phyloP scores from a whole-genome alignment of 1,140 invertebrate genomes.

The Chlorops oryzae region DNA sequence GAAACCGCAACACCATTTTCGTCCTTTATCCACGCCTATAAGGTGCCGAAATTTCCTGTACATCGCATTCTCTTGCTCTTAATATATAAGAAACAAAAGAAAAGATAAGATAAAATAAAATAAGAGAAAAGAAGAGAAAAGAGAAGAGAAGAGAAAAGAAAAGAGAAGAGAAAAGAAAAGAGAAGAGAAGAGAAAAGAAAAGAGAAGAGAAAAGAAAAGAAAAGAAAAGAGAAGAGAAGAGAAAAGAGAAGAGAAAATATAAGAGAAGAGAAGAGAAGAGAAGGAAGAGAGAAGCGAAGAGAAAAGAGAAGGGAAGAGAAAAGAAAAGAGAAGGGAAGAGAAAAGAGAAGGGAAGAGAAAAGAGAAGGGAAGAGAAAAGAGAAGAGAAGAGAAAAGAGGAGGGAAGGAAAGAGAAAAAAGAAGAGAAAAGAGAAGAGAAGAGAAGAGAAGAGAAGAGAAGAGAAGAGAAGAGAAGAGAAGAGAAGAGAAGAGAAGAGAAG shows the following conservation, averaged over 20 bases:
- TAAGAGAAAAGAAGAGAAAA: background rate
- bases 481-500: background rate
- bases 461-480: background rate
- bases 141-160: background rate
- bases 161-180: background rate
- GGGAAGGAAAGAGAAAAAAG: background rate
- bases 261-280: background rate
- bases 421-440: background rate
- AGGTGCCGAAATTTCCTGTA: constrained; percentile 25
- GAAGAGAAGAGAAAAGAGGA: background rate
- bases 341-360: background rate
- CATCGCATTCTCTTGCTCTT: constrained; percentile 14
- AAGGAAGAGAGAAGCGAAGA: background rate
- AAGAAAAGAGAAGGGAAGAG: background rate
- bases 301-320: background rate
- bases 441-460: background rate
- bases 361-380: background rate
- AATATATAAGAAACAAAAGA: too few species aligned
- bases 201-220: background rate
- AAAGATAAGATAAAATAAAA: background rate
- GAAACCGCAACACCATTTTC: constrained; percentile 18
- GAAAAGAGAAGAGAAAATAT: too few species aligned
- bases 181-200: too few species aligned
- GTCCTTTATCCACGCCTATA: constrained; percentile 20
- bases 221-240: background rate